Base-by-base conservation (phyloP, 2,888 invertebrate genomes). In the Nymphalis urticae region DNA sequence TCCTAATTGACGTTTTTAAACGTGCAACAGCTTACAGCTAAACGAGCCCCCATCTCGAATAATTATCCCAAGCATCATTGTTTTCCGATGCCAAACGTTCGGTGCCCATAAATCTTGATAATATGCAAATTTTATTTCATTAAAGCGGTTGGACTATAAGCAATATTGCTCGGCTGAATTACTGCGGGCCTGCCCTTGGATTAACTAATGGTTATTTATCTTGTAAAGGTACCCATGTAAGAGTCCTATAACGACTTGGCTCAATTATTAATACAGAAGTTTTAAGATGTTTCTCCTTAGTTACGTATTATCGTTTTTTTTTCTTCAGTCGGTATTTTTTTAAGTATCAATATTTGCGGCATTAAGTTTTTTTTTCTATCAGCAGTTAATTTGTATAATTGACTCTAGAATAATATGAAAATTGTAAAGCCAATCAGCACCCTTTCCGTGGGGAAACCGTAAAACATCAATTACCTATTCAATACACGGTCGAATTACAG, bases 101-200 rank as follows among this genome's bases (percentile, higher is more conserved):
- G 78, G 70, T 73, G 71, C 72, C 80, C 83, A 89, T 92, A 91
- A 92, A 92, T 92, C 92, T 90, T 88, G 83, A 86, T 87, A 85
- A 87, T 91, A 92, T 92, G 92, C 91, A 87, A 92, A 92, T 92
- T 90, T 89, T 88, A 92, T 92, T 92, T 92, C 90, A 92, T 92
- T 92, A 92, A 86, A 85, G 86, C 88, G 87, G 90, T 89, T 83
- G 84, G 86, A 82, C 90, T 86, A 86, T 86, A 58, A 85, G 89
- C 89, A 88, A 89, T 90, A 90, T 90, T 84, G 87, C 82, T 77
- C 74, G 81, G 81, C 82, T 91, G 89, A 92, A 83, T 88, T 88
- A 91, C 85, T 82, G 87, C 85, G 81, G 81, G 83, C 74, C 88
- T 85, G 85, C 89, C 87, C 87, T 82, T 78, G 86, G 92, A 90